Conservation (phyloP, 2,113 vertebrate species). For the Aplodontia rufa region DNA sequence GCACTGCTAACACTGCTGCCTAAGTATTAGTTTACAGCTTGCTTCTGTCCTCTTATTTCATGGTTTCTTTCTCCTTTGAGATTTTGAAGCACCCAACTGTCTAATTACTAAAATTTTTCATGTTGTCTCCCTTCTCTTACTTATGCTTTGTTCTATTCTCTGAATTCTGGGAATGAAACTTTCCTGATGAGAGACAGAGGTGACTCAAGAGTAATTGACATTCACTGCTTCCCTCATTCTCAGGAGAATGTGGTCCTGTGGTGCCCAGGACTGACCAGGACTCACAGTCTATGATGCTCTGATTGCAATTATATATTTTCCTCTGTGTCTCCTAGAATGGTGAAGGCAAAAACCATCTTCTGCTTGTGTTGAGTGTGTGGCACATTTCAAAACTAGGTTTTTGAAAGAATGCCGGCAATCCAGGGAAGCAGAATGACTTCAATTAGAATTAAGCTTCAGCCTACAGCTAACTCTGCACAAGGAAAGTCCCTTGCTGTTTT, state of each 20-base stretch:
- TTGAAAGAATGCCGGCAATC: background rate
- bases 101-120: background rate
- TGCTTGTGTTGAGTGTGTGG: background rate
- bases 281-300: too few species aligned
- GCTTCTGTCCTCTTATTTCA: slow-evolving; percentile 5
- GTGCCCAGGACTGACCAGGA: background rate
- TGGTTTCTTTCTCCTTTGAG: background rate
- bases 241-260: too few species aligned
- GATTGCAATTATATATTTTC: background rate
- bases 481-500: background rate
- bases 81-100: background rate
- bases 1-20: background rate
- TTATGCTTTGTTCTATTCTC: background rate
- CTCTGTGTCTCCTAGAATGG: background rate
- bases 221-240: background rate
- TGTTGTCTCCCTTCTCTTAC: background rate
- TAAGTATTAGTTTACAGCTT: slow-evolving; percentile 47
- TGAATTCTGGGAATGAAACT: background rate
- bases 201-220: background rate
- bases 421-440: background rate
- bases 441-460: background rate
- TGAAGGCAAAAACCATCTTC: background rate
- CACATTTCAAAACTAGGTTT: background rate
- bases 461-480: background rate
- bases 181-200: background rate